Base-by-base conservation (phyloP, 2,888 invertebrate genomes). In the Cecidostiba fungosa region DNA sequence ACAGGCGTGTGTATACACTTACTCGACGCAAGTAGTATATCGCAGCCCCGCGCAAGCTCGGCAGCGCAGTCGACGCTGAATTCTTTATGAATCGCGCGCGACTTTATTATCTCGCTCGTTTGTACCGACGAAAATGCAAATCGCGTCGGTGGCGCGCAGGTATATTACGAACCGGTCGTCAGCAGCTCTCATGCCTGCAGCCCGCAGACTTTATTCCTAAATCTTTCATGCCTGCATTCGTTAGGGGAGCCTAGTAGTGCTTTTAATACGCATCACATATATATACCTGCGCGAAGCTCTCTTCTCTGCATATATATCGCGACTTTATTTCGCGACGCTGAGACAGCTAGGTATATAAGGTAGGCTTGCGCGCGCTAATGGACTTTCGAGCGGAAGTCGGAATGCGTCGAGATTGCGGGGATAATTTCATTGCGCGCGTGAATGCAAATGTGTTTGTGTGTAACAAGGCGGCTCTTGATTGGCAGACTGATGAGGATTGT, bases 31-130 rank as follows among this genome's bases (percentile, higher is more conserved):
- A 43, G 43, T 43, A 43, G n/a, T 43, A 26, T 29, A 14, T 14
- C 1, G 19, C 1, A 59, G n/a, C 54, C 6, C n/a, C 6, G 54
- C 1, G 23, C 6, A n/a, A n/a, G 29, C 66, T 26, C 66, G 62
- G 32, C 23, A 59, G 59, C 16, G 10, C n/a, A 59, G n/a, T 59
- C 19, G 54, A 8, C 54, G 36, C 43, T 82, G 73, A 69, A 77
- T 77, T 59, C 70, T 83, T 77, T 81, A 84, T 74, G 73, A 77
- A 77, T 77, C 62, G 79, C 72, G 36, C 16, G 43, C 36, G 36
- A 47, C 39, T 76, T 84, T 84, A 76, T 84, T 80, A 80, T 84
- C 77, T 36, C 50, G 62, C 62, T 59, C 62, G 62, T 43, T 69
- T 59, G 73, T 43, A 43, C 23, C 29, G 26, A 23, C 47, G 62